Percentiles rank a stretch among this genome's conserved stretches.
phyloP scores from a whole-genome alignment of 1,140 invertebrate species.

The Potamilus streckersoni region DNA sequence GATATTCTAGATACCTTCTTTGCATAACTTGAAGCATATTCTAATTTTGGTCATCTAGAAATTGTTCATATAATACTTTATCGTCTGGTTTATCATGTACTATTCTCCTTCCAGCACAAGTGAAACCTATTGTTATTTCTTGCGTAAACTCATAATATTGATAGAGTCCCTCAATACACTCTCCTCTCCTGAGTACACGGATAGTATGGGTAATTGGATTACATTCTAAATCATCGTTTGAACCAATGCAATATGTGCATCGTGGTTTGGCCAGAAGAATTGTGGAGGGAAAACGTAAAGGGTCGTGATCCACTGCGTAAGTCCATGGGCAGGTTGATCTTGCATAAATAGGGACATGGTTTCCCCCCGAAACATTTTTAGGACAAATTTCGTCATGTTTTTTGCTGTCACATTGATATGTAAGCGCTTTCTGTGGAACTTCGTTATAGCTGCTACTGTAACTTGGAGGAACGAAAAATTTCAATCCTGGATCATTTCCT shows the following conservation, averaged over 20 bases:
- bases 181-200: neutral
- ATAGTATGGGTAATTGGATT: constrained; percentile 1
- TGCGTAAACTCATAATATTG: neutral
- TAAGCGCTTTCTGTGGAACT: too few relatives aligned
- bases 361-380: neutral
- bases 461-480: too few relatives aligned
- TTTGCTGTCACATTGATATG: too few relatives aligned
- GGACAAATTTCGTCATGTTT: neutral
- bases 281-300: constrained; percentile 12
- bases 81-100: too few relatives aligned
- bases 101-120: constrained; percentile 2
- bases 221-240: neutral
- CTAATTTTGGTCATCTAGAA: too few relatives aligned
- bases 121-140: constrained; percentile 4
- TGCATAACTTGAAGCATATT: too few relatives aligned
- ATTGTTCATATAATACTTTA: too few relatives aligned
- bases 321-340: constrained; percentile 29
- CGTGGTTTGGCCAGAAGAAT: constrained; percentile 16
- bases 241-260: constrained; percentile 11
- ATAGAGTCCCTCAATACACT: neutral
- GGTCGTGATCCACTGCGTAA: constrained; percentile 6
- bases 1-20: too few relatives aligned
- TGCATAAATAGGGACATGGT: constrained; percentile 9
- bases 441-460: too few relatives aligned
- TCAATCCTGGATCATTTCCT: too few relatives aligned